Percentiles rank a stretch among this genome's conserved stretches.
These are phyloP conservation scores for Drosophila nebulosa DNA, from an alignment of 1,140 invertebrate species.

Conservation along the genomic window DNA sequence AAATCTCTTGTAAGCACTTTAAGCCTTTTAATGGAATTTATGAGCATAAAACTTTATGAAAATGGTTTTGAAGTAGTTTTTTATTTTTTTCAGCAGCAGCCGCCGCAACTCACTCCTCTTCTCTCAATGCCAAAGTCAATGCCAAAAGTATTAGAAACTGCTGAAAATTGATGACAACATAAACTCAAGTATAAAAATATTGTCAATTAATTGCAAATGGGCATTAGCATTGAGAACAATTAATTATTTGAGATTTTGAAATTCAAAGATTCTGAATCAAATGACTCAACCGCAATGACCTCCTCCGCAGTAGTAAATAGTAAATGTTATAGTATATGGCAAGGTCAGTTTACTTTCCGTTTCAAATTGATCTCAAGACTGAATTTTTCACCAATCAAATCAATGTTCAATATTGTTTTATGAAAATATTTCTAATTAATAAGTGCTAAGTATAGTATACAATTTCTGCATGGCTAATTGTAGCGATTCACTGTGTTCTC, in stretches of 20 bases:
- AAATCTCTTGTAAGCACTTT: slow-evolving; percentile 45
- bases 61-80: slow-evolving; percentile 19
- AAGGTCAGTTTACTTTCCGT: too few species aligned
- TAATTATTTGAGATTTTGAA: neutral
- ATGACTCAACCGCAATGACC: neutral
- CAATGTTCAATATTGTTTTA: too few species aligned
- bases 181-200: neutral
- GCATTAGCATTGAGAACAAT: neutral
- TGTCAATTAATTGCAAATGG: neutral
- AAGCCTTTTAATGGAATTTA: slow-evolving; percentile 63
- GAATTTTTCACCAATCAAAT: neutral
- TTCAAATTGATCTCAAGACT: neutral
- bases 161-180: slow-evolving; percentile 5
- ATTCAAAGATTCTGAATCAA: neutral
- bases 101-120: slow-evolving; percentile 16
- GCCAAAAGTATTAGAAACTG: neutral
- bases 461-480: too few species aligned
- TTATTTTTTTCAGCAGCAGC: slow-evolving; percentile 5
- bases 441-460: too few species aligned
- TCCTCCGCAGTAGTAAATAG: too few species aligned
- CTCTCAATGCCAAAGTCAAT: slow-evolving; percentile 57
- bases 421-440: too few species aligned
- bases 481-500: too few species aligned
- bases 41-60: slow-evolving; percentile 30
- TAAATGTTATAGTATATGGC: too few species aligned